phyloP scores from a whole-genome alignment of 2,888 invertebrate species.

The Lumbricus terrestris region DNA sequence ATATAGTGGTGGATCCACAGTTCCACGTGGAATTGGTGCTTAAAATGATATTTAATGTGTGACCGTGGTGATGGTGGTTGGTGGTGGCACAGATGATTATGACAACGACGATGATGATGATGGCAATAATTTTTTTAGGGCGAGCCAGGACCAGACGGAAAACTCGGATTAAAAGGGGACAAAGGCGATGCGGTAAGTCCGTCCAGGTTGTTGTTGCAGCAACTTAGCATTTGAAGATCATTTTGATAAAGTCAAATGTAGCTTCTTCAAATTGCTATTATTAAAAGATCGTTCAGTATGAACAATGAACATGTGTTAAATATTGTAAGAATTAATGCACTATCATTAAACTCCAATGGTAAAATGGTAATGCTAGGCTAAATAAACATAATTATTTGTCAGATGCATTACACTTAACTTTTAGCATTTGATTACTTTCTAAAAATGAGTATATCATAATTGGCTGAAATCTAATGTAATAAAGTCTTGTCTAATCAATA shows the following conservation, averaged over 20 bases:
- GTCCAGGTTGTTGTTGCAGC: background rate
- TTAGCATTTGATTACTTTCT: background rate
- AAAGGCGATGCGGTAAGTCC: conserved; percentile 15
- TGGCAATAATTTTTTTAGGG: background rate
- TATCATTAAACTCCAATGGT: background rate
- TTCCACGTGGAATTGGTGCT: too few species aligned
- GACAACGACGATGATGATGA: too few species aligned
- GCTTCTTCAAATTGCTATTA: background rate
- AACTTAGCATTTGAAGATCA: background rate
- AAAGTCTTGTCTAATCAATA: background rate
- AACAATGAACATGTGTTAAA: background rate
- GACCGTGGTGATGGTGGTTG: background rate
- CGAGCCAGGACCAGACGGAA: conserved; percentile 27
- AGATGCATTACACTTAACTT: background rate
- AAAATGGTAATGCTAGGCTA: background rate
- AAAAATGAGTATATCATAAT: background rate
- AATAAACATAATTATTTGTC: background rate
- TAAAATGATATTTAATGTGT: background rate
- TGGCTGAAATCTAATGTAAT: background rate
- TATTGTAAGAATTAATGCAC: background rate
- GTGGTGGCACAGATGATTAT: too few species aligned
- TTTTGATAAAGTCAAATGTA: background rate
- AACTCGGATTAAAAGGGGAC: background rate
- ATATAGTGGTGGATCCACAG: too few species aligned
- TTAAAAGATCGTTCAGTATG: background rate